These are phyloP conservation scores for Sarcophilus harrisii DNA, from an alignment of 2,797 vertebrate species.

Conservation along the genomic window DNA sequence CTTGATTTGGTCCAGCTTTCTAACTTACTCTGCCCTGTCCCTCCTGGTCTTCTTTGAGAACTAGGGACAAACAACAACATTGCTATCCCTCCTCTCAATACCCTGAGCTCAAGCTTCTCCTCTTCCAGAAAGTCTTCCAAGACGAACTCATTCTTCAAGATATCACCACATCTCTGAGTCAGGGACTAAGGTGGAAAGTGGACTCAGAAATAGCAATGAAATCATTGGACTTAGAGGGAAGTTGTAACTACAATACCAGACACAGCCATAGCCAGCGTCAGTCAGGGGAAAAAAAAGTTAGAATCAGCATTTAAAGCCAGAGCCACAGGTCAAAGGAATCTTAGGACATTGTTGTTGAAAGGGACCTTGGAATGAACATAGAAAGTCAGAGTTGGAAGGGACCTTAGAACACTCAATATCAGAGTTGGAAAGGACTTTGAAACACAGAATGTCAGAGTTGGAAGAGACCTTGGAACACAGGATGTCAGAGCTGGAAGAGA, in stretches of 20 bases:
- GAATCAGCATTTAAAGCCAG: not conserved
- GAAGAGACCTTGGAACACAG: not conserved
- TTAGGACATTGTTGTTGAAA: not conserved
- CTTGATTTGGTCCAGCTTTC: too few relatives aligned
- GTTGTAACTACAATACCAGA: not conserved
- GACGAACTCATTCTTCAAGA: not conserved
- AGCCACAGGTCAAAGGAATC: not conserved
- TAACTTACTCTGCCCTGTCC: not conserved
- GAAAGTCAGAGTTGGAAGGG: not conserved
- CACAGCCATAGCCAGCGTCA: not conserved
- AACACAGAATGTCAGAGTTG: not conserved
- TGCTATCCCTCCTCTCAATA: not conserved
- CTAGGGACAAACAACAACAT: too few relatives aligned
- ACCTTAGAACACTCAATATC: not conserved
- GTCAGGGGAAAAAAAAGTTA: not conserved
- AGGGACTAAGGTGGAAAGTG: not conserved
- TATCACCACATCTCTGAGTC: accelerated
- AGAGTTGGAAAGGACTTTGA: not conserved
- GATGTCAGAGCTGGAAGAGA: not conserved
- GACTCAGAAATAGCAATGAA: not conserved
- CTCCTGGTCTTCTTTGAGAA: too few relatives aligned
- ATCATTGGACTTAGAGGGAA: not conserved
- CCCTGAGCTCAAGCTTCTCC: not conserved
- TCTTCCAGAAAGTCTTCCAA: not conserved
- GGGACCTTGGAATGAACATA: not conserved